These are phyloP conservation scores for Drosophila infuscata DNA, from an alignment of 2,888 invertebrate species.

Conservation along the genomic window DNA sequence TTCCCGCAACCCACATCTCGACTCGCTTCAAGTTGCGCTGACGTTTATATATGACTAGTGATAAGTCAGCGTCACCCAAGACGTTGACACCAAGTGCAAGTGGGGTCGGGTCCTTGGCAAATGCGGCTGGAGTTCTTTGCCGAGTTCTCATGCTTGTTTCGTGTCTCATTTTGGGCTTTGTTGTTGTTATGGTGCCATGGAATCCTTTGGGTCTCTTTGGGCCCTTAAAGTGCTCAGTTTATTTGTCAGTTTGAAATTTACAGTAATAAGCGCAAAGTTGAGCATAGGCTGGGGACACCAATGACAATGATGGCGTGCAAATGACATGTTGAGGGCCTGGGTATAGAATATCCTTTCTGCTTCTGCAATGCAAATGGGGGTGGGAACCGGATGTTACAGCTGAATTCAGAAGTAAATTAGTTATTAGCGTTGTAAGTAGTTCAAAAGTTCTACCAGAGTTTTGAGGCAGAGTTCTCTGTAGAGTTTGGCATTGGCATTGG, in stretches of 20 bases:
- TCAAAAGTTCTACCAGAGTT: conserved; percentile 62
- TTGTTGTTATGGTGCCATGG: conserved; percentile 46
- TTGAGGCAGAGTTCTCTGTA: conserved; percentile 33
- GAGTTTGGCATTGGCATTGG: conserved; percentile 43
- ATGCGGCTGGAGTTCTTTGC: conserved; percentile 9
- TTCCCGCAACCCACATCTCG: neutral
- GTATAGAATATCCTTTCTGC: neutral
- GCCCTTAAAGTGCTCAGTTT: conserved; percentile 70
- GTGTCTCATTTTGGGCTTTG: conserved; percentile 34
- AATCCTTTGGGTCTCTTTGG: conserved; percentile 72
- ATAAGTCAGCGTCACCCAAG: conserved; percentile 73
- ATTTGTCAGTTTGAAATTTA: conserved; percentile 78
- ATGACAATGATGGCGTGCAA: conserved; percentile 24
- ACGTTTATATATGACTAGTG: conserved; percentile 78
- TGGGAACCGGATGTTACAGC: conserved; percentile 5
- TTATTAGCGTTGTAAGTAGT: conserved; percentile 81
- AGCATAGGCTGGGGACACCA: conserved; percentile 68
- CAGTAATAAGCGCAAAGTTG: conserved; percentile 69
- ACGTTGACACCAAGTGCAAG: conserved; percentile 65
- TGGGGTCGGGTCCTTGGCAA: conserved; percentile 34
- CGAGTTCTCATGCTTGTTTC: conserved; percentile 17
- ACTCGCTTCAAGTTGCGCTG: conserved; percentile 36
- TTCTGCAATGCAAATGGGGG: neutral
- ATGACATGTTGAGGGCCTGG: conserved; percentile 42
- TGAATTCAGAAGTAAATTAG: conserved; percentile 74